Evolutionary conservation across 2,888 invertebrate genomes (phyloP).

Genomic region (Chelonus formosanus): DNA sequence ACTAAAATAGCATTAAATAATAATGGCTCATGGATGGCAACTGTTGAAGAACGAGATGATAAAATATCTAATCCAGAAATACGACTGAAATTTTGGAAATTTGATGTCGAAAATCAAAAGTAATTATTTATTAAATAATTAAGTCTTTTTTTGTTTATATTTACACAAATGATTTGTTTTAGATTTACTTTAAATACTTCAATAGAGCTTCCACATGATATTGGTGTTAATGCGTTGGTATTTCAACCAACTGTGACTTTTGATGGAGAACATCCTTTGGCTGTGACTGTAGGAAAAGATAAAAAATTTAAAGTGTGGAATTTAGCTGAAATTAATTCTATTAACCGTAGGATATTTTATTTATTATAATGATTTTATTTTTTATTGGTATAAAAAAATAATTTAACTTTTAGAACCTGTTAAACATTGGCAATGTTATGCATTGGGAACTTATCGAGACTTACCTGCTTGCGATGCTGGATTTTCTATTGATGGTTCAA

Average conservation of each 20-base stretch:
- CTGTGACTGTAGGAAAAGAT: slow-evolving; percentile 75
- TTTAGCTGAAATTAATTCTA: slow-evolving; percentile 68
- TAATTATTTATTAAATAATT: slow-evolving; percentile 53
- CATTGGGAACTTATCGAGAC: slow-evolving; percentile 72
- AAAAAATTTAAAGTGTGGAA: slow-evolving; percentile 78
- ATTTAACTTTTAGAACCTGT: slow-evolving; percentile 64
- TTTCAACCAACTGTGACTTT: slow-evolving; percentile 68
- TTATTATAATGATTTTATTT: slow-evolving; percentile 5
- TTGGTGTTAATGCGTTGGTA: slow-evolving; percentile 69
- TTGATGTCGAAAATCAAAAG: slow-evolving; percentile 70
- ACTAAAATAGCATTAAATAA: slow-evolving; percentile 74
- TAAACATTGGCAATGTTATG: slow-evolving; percentile 74
- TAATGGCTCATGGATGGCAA: slow-evolving; percentile 78
- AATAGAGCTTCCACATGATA: slow-evolving; percentile 77
- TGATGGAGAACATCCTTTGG: slow-evolving; percentile 66
- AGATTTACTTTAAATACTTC: slow-evolving; percentile 77
- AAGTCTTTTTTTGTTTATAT: too few species aligned
- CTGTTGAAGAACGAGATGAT: slow-evolving; percentile 73
- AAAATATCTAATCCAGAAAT: slow-evolving; percentile 70
- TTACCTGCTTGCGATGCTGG: slow-evolving; percentile 69
- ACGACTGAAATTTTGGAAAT: slow-evolving; percentile 81
- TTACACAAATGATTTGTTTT: slow-evolving; percentile 44
- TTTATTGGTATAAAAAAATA: slow-evolving; percentile 20
- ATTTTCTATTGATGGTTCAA: slow-evolving; percentile 81
- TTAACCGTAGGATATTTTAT: slow-evolving; percentile 64